Conservation (phyloP, 2,797 vertebrate genomes). For the Coreius guichenoti region DNA sequence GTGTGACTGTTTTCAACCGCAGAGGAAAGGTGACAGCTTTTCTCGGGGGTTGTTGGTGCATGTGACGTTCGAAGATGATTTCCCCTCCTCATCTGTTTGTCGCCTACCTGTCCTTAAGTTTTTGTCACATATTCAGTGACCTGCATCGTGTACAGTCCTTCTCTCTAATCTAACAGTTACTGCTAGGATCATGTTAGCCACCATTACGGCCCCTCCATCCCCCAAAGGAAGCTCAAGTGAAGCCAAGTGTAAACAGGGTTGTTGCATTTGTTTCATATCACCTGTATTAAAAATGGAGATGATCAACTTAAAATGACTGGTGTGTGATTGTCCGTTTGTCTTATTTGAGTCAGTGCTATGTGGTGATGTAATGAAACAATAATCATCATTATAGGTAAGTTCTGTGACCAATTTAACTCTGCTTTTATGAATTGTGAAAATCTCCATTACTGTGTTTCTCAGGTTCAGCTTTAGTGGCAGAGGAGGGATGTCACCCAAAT, state of each 20-base stretch:
- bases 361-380: neutral
- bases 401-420: neutral
- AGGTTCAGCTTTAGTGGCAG: constrained; percentile 1
- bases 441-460: neutral
- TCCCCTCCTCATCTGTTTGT: constrained; percentile 56
- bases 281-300: constrained; percentile 85
- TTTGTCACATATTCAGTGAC: constrained; percentile 81
- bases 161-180: constrained; percentile 78
- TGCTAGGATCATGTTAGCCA: constrained; percentile 78
- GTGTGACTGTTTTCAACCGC: constrained; percentile 67
- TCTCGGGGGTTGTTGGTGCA: constrained; percentile 79
- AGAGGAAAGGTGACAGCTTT: constrained; percentile 73
- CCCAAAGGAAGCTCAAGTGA: constrained; percentile 66
- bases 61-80: constrained; percentile 78
- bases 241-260: constrained; percentile 82
- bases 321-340: constrained; percentile 67
- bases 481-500: neutral
- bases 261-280: constrained; percentile 86
- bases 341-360: neutral
- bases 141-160: constrained; percentile 81
- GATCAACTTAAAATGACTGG: constrained; percentile 73
- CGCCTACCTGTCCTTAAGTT: constrained; percentile 76
- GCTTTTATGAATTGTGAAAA: neutral
- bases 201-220: constrained; percentile 57
- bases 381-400: neutral